Evolutionary conservation across 1,140 invertebrate species (phyloP).

Genomic region (Eriosoma lanigerum): DNA sequence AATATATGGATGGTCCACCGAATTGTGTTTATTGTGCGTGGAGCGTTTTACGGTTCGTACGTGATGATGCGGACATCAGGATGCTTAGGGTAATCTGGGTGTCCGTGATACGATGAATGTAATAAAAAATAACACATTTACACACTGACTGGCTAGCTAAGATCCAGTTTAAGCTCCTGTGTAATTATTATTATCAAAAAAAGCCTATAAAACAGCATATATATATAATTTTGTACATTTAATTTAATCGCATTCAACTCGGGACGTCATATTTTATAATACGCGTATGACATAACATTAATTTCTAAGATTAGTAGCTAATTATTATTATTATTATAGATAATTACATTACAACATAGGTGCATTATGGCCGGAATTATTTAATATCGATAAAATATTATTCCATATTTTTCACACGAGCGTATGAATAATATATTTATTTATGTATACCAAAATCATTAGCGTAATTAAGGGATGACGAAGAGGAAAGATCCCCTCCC

Average conservation of each 20-base stretch:
- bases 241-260: slow-evolving; percentile 18
- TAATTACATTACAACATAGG: too few species aligned
- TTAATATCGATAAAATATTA: neutral
- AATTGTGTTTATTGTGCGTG: slow-evolving; percentile 48
- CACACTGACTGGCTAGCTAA: neutral
- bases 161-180: slow-evolving; percentile 6
- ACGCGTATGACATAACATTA: slow-evolving; percentile 33
- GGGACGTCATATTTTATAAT: neutral
- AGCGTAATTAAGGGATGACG: too few species aligned
- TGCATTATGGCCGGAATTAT: too few species aligned
- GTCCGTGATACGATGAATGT: slow-evolving; percentile 49
- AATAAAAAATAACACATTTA: neutral
- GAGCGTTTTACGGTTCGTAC: slow-evolving; percentile 45
- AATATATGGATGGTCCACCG: slow-evolving; percentile 39
- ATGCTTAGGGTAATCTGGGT: slow-evolving; percentile 49
- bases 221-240: slow-evolving; percentile 1
- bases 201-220: slow-evolving; percentile 15
- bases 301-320: slow-evolving; percentile 29
- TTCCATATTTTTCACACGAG: too few species aligned
- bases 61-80: slow-evolving; percentile 30
- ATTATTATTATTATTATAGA: neutral
- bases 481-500: too few species aligned
- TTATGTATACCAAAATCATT: too few species aligned
- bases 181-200: slow-evolving; percentile 29
- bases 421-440: too few species aligned